Base-by-base conservation (phyloP, 2,888 invertebrate species). In the Rotaria macrura region DNA sequence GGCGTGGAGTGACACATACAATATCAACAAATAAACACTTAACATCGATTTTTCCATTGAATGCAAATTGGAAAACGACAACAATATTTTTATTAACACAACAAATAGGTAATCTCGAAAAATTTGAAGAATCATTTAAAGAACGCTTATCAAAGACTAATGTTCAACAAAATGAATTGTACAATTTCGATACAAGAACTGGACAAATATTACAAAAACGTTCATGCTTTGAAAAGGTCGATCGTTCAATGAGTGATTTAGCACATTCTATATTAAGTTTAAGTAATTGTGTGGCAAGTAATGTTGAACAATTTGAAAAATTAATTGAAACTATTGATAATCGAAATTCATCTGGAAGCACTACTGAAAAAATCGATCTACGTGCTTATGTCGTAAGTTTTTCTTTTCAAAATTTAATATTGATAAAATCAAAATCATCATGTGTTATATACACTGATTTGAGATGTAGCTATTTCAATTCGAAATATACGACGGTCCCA, bases 1-100 rank as follows among this genome's bases (percentile, higher is more conserved):
- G 79, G 79, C 79, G 79, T 79, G 79, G 79, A 12, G 79, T 79
- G 4, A 43, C 40, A 25, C 79, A 79, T 79, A 43, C 79, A 43
- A 43, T 79, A n/a, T 43, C 40, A 25, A 43, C 25, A 43, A 40
- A 79, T 79, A 43, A 43, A 79, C 12, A 20, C 5, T 43, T 43
- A 43, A 25, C 79, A 43, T 43, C 79, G 6, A n/a, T 79, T 43
- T 43, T 25, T 43, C 79, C 79, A 43, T 43, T 79, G 12, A 25
- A 79, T 79, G 14, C 43, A 23, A 79, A 79, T 79, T 79, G 79
- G 79, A 79, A 79, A 43, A 79, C 79, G n/a, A 79, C 79, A 79
- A 43, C 79, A 7, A 79, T 79, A 14, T 79, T 79, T 43, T n/a
- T 79, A 25, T 43, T 79, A n/a, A 79, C 79, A 43, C 79, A 79